Conservation (phyloP, 2,113 vertebrate species). For the Mystacornis crossleyi region DNA sequence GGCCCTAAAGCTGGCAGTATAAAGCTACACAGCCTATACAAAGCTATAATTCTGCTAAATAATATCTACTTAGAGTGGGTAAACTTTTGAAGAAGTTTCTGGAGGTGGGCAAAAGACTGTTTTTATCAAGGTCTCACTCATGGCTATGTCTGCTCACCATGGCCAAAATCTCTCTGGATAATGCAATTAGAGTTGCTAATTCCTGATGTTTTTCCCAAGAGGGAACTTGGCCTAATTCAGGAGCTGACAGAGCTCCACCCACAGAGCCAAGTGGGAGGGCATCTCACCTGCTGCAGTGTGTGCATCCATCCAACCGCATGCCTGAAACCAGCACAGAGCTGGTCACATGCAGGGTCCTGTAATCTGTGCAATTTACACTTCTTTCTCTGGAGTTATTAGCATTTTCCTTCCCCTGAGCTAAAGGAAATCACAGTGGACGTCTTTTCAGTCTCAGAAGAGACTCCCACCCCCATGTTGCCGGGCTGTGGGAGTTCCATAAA, state of each 20-base stretch:
- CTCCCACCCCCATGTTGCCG: rapidly evolving
- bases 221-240: not conserved
- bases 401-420: not conserved
- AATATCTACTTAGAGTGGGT: not conserved
- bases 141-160: not conserved
- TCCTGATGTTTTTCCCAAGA: not conserved
- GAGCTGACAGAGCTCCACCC: not conserved
- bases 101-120: not conserved
- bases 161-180: not conserved
- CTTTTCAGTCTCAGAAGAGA: not conserved
- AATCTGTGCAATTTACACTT: not conserved
- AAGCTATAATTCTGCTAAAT: not conserved
- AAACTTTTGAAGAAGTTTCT: not conserved
- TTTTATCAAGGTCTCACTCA: not conserved
- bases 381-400: not conserved
- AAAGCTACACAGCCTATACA: not conserved
- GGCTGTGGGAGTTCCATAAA: not conserved
- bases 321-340: not conserved
- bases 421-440: not conserved
- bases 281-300: not conserved
- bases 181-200: not conserved
- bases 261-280: not conserved
- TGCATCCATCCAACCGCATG: rapidly evolving
- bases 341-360: not conserved
- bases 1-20: not conserved